These are phyloP conservation scores for Coremacera marginata DNA, from an alignment of 2,888 invertebrate species.

Conservation along the genomic window DNA sequence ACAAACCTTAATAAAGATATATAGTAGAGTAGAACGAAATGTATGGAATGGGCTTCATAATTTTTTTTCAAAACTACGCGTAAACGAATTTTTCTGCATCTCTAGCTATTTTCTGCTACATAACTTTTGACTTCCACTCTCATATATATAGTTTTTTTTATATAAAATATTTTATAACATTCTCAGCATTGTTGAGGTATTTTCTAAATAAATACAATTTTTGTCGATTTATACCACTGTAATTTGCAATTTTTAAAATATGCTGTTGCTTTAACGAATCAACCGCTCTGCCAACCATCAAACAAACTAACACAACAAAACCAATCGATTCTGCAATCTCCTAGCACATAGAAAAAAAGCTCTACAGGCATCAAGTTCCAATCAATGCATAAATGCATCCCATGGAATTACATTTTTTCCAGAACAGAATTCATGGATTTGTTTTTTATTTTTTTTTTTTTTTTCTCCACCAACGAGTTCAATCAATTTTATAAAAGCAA, in stretches of 20 bases:
- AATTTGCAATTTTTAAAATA: not conserved
- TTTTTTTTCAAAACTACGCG: no score
- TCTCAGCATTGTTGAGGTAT: no score
- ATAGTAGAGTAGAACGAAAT: no score
- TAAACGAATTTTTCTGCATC: no score
- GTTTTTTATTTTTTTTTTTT: no score
- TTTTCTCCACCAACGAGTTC: conserved; percentile 17
- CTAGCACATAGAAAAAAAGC: not conserved
- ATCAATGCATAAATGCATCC: not conserved
- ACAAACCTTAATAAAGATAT: no score
- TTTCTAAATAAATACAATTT: no score
- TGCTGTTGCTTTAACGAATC: not conserved
- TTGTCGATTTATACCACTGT: not conserved
- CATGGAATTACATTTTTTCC: not conserved
- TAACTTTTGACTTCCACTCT: no score
- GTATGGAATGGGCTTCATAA: no score
- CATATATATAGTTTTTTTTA: no score
- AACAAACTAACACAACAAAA: not conserved
- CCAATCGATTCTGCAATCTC: not conserved
- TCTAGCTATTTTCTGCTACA: no score
- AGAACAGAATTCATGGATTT: conserved; percentile 20
- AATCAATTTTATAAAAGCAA: conserved; percentile 15
- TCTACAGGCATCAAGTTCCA: not conserved
- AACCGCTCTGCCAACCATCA: not conserved
- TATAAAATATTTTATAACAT: no score